Evolutionary conservation across 2,113 vertebrate species (phyloP), one percentile per base, ranked within the genome.

Genomic region (Elanoides forficatus): DNA sequence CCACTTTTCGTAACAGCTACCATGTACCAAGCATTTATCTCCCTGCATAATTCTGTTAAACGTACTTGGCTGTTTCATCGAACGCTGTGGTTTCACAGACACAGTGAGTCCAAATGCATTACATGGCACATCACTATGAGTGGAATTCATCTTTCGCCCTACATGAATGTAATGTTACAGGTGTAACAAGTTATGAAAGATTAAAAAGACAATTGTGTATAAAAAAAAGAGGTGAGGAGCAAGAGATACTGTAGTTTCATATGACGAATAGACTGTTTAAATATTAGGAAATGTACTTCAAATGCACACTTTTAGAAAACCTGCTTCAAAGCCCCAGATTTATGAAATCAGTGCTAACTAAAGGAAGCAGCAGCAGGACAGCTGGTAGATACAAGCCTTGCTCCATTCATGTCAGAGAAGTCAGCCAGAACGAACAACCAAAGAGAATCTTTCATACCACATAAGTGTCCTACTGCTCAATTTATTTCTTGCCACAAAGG

Each of bases 41-140:
- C 47, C 26, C 38, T 36, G 72, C 53, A 81, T 9, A 74, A 81
- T 40, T 47, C 65, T 71, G 15, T 67, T 67, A 88, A 58, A 62
- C 2, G 15, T 34, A 62, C 16, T 47, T 68, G 58, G 30, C 16
- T 65, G 27, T 48, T 82, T 42, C 60, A 73, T 4, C 4, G 25
- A 47, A 76, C 0, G 0, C 11, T 2, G 1, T 16, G 32, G 30
- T 72, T 93, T 79, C 30, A 59, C 1, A 4, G 22, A 56, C 22
- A 32, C 59, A 67, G 42, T 1, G 29, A 87, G 32, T 43, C 83
- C 56, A 85, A 29, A 58, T 0, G 1, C 15, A 40, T 63, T 32
- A 47, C 38, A 25, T 0, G 0, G 50, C 5, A 2, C 13, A 20
- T 1, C 36, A n/a, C 42, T 27, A 10, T 0, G 4, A 83, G 13